These are phyloP conservation scores for Heteractis magnifica DNA, from an alignment of 92 coral and sea anemone genomes.

Conservation along the genomic window DNA sequence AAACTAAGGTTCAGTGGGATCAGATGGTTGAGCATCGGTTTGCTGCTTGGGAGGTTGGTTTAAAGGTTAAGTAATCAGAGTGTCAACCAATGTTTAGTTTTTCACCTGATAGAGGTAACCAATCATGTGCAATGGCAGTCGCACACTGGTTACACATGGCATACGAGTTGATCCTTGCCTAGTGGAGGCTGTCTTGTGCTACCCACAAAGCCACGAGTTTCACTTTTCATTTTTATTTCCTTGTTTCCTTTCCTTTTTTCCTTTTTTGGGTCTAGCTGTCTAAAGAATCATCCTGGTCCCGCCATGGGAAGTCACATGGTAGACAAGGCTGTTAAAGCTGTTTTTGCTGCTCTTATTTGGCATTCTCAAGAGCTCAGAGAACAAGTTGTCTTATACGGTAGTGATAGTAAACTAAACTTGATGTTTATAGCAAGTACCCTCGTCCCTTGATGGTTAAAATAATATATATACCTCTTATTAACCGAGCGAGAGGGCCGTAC, in stretches of 20 bases:
- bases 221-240: background rate
- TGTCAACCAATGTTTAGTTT: no score
- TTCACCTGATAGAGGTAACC: no score
- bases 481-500: no score
- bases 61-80: no score
- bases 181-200: background rate
- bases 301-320: slow-evolving; percentile 87
- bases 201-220: background rate
- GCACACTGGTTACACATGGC: no score
- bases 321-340: slow-evolving; percentile 81
- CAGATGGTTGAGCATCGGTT: no score
- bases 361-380: slow-evolving; percentile 96
- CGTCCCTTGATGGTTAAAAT: no score
- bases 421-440: background rate
- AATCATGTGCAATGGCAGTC: background rate
- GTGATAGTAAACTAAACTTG: background rate
- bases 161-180: no score
- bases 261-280: slow-evolving; percentile 54
- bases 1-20: no score
- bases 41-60: no score
- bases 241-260: background rate
- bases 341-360: slow-evolving; percentile 94
- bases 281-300: slow-evolving; percentile 67
- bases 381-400: slow-evolving; percentile 83
- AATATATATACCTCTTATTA: no score